Evolutionary conservation across 2,888 invertebrate species (phyloP).

Genomic region (Hirtodrosophila alboralis): DNA sequence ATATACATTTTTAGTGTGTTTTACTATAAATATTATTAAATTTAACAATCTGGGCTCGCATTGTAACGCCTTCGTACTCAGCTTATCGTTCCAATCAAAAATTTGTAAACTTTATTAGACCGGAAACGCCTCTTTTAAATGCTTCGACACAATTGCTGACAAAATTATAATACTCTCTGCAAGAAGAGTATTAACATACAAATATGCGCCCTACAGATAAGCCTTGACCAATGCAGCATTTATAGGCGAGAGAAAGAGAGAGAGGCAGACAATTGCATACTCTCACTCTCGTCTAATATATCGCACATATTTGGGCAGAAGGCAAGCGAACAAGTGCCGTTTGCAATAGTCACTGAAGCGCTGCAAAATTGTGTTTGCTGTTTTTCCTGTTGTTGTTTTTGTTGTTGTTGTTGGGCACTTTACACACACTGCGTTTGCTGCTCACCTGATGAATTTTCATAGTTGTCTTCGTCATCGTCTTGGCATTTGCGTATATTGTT

Average conservation of each 20-base stretch:
- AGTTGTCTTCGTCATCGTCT: conserved; percentile 53
- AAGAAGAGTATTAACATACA: conserved; percentile 8
- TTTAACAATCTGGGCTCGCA: no score
- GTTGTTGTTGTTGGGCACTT: conserved; percentile 38
- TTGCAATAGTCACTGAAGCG: conserved; percentile 54
- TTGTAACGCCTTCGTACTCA: no score
- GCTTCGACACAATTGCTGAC: no score
- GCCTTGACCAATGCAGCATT: conserved; percentile 29
- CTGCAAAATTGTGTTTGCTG: conserved; percentile 36
- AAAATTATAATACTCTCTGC: no score
- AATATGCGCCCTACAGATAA: conserved; percentile 35
- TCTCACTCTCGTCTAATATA: conserved; percentile 17
- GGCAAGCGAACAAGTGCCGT: conserved; percentile 46
- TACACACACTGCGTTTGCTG: conserved; percentile 41
- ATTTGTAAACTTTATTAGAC: no score
- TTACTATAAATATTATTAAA: no score
- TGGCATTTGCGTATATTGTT: conserved; percentile 6
- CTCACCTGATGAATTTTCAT: conserved; percentile 49
- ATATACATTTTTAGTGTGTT: no score
- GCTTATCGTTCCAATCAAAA: no score
- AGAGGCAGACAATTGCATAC: conserved; percentile 15
- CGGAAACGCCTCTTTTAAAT: no score
- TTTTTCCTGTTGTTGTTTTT: conserved; percentile 31
- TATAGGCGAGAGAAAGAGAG: conserved; percentile 2
- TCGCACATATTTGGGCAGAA: conserved; percentile 40